Evolutionary conservation across 2,113 vertebrate species (phyloP), one percentile per base, ranked within the genome.

Genomic region (Saguinus imperator): DNA sequence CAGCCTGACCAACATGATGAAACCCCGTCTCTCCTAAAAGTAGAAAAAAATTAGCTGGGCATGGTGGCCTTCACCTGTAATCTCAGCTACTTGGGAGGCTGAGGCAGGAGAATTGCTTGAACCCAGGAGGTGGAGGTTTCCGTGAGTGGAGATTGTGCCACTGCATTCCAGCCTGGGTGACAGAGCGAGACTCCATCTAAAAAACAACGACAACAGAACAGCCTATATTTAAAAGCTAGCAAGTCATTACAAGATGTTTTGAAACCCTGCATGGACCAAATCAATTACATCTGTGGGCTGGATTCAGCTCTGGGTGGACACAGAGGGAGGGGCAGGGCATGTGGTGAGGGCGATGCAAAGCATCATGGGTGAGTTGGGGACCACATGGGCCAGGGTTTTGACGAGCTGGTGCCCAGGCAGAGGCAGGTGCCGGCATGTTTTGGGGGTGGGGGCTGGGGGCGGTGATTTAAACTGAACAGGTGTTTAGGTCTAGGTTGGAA

Each of bases 301-400:
- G 55, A n/a, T 17, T 75, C 57, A 61, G 55, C 76, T 80, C 45
- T 73, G 92, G 29, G 64, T 37, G 37, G 40, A 48, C 16, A 14
- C 5, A 0, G 35, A 18, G 5, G 0, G 21, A 32, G 35, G 14
- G 1, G 6, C 11, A 21, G 58, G 81, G 68, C 21, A 32, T 17
- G 29, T 23, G 23, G 70, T 80, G 40, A 87, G 6, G 0, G 76
- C 7, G 0, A 1, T 0, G 0, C 68, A 86, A 81, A 86, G 91
- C 88, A 45, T 43, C 50, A 1, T 55, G 66, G 48, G 88, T 64
- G 35, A 43, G 58, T 16, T 11, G 50, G 25, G 83, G 37, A 29
- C 79, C 50, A 10, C 8, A 0, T 21, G 68, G 37, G 16, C 50
- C 9, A 1, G 48, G 64, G 79, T 25, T 23, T 37, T 82, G 89